Evolutionary conservation across 2,113 vertebrate genomes (phyloP), one percentile per base, ranked within the genome.

Genomic region (Platysteira castanea): DNA sequence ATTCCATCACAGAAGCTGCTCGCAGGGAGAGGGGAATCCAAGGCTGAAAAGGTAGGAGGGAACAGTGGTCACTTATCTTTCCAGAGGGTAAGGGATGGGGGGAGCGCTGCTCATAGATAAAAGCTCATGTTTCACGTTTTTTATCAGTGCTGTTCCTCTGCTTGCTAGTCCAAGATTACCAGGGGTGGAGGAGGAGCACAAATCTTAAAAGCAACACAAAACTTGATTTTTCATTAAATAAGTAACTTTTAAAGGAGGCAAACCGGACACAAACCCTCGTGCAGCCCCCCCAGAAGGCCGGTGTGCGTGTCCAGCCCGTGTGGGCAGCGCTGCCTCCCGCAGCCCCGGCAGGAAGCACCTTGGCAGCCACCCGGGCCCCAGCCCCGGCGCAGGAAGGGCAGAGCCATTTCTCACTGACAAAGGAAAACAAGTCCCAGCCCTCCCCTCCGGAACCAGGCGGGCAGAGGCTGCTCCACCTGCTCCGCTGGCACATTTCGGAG

Each of bases 281-380:
- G 54, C 93, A 93, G 87, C 26, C 15, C 60, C 68, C 89, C 46
- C 33, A 41, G 91, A 75, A 35, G 1, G 1, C 64, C 2, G 20
- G 20, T 22, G 68, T 23, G 69, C 15, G 18, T 81, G 95, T 83
- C 56, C 83, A 96, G 80, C 86, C 53, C 79, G 7, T 21, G 50
- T 20, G 37, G 83, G 65, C 92, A 97, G 84, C 6, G 3, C 73
- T 89, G 70, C 71, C 74, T 96, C 82, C 68, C 7, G 50, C 92
- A 78, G 82, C 37, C 39, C 37, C 6, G 0, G 84, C 96, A 98
- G 98, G 97, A 97, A 97, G 96, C 82, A 93, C 84, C 92, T 92
- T 96, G 96, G 96, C 98, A 97, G 73, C 41, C 11, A 37, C 65
- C 84, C 90, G 9, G 24, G 81, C 93, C 92, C 83, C 86, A 90